phyloP scores from a whole-genome alignment of 2,113 vertebrate genomes.

The Gulo gulo region DNA sequence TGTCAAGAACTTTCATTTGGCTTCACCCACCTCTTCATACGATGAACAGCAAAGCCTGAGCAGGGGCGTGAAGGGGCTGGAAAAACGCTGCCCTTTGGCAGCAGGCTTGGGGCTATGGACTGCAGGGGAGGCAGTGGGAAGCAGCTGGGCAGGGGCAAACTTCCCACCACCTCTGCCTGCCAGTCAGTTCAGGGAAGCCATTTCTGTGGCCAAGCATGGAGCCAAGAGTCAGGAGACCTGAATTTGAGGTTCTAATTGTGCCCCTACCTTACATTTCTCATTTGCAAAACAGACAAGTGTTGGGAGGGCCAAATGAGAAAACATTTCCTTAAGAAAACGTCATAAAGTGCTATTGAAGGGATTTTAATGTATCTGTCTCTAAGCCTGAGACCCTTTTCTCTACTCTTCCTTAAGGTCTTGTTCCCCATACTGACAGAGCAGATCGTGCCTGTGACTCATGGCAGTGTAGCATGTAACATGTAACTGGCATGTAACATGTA shows the following conservation, averaged over 20 bases:
- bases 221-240: not conserved
- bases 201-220: not conserved
- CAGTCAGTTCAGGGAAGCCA: not conserved
- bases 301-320: not conserved
- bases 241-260: not conserved
- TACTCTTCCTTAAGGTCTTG: not conserved
- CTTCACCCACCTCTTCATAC: not conserved
- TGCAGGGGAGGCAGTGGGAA: not conserved
- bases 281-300: not conserved
- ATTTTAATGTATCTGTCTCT: not conserved
- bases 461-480: too few relatives aligned
- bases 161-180: not conserved
- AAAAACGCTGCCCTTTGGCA: not conserved
- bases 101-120: not conserved
- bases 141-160: not conserved
- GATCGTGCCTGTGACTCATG: not conserved
- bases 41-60: not conserved
- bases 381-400: not conserved
- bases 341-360: not conserved
- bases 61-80: not conserved
- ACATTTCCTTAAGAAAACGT: not conserved
- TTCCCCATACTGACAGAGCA: not conserved
- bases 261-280: not conserved
- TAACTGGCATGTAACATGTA: too few relatives aligned
- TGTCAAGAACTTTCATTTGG: not conserved